These are phyloP conservation scores for Nesoenas mayeri DNA, from an alignment of 2,113 vertebrate species.

Conservation along the genomic window DNA sequence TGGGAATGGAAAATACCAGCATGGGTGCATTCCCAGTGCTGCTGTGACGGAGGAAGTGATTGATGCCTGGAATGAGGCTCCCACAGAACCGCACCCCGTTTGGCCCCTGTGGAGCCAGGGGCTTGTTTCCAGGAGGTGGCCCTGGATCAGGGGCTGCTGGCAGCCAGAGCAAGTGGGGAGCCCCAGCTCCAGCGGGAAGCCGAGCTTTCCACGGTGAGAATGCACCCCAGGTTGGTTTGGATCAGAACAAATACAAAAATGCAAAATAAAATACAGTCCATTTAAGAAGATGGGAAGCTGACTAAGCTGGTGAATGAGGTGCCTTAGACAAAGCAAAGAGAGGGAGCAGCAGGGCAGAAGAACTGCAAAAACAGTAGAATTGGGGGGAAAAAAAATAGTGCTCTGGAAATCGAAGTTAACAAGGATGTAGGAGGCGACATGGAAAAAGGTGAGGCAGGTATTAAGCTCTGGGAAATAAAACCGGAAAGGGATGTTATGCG, in stretches of 20 bases:
- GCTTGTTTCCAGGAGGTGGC: background rate
- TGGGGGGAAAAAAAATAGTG: background rate
- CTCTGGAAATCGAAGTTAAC: background rate
- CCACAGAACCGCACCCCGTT: background rate
- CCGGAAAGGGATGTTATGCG: background rate
- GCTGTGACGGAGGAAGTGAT: background rate
- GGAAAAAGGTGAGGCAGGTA: background rate
- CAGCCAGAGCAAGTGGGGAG: background rate
- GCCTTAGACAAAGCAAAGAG: background rate
- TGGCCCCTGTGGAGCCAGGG: background rate
- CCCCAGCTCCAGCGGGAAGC: background rate
- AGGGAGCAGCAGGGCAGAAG: background rate
- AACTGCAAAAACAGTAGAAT: background rate
- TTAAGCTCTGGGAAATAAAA: background rate
- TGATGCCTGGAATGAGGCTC: background rate
- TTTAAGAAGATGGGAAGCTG: constrained; percentile 4
- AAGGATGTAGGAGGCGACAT: background rate
- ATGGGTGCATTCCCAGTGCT: background rate
- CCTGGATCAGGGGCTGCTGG: background rate
- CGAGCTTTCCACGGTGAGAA: background rate
- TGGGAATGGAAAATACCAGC: constrained; percentile 13
- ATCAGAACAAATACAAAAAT: background rate
- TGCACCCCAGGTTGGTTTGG: background rate
- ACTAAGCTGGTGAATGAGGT: constrained; percentile 1
- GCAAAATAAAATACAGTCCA: background rate